Percentiles rank a stretch among this genome's conserved stretches.
phyloP scores from a whole-genome alignment of 1,140 invertebrate genomes.

The Macrosteles quadrilineatus region DNA sequence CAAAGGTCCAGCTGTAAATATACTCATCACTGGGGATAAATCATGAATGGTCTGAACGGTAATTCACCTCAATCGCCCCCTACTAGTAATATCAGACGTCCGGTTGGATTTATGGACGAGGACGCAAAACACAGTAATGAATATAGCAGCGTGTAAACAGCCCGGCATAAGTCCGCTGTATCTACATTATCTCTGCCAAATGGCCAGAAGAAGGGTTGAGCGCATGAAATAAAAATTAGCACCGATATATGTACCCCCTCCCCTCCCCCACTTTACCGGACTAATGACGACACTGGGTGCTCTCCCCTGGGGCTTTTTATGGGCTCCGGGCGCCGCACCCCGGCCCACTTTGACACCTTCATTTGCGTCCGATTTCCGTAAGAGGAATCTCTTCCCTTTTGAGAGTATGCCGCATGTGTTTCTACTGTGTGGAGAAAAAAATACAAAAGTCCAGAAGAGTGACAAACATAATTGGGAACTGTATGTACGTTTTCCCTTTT shows the following conservation, averaged over 20 bases:
- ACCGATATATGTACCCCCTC: conserved; percentile 4
- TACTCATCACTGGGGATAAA: no score
- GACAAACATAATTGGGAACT: no score
- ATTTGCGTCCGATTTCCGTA: background rate
- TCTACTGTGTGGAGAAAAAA: no score
- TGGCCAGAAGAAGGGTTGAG: conserved; percentile 9
- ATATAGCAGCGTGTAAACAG: conserved; percentile 6
- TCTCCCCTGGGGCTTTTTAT: background rate
- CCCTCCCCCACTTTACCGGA: background rate
- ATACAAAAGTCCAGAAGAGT: no score
- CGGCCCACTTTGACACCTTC: background rate
- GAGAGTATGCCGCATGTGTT: no score
- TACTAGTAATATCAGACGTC: no score
- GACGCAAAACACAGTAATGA: background rate
- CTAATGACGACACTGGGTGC: background rate
- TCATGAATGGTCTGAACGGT: no score
- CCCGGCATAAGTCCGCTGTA: background rate
- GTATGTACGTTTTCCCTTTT: no score
- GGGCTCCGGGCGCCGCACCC: background rate
- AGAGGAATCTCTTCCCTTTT: no score
- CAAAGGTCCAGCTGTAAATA: no score
- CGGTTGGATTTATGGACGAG: no score
- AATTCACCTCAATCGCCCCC: no score
- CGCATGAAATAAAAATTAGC: conserved; percentile 10
- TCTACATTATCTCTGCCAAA: conserved; percentile 2